Percentiles rank a stretch among this genome's conserved stretches.
Conservation (phyloP, 1,140 invertebrate species). For the Protaetia brevitarsis region DNA sequence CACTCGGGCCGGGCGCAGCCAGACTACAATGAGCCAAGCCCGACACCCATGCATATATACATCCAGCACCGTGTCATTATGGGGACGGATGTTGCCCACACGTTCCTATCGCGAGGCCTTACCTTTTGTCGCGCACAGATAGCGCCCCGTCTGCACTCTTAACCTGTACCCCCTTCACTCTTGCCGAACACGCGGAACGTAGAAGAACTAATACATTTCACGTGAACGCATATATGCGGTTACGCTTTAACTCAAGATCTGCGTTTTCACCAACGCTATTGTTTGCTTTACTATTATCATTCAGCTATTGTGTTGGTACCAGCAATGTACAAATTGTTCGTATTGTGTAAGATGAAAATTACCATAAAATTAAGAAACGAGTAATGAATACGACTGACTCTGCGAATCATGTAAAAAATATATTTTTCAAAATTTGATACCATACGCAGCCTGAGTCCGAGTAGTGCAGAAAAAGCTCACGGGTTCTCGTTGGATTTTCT, state of each 20-base stretch:
- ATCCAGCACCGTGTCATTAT: conserved; percentile 26
- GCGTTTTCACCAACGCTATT: conserved; percentile 4
- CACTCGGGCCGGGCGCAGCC: conserved; percentile 23
- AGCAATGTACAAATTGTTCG: not conserved
- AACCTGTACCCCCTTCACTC: not conserved
- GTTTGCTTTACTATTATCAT: conserved; percentile 19
- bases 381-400: too few species aligned
- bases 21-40: conserved; percentile 28
- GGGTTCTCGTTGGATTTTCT: too few species aligned
- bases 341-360: conserved; percentile 8
- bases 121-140: conserved; percentile 2
- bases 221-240: not conserved
- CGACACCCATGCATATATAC: conserved; percentile 26
- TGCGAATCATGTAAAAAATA: too few species aligned
- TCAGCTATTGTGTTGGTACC: conserved; percentile 8
- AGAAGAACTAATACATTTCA: not conserved
- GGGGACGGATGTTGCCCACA: conserved; percentile 25
- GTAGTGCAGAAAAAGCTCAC: too few species aligned
- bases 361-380: not conserved
- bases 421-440: too few species aligned
- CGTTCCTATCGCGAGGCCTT: conserved; percentile 18
- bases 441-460: too few species aligned
- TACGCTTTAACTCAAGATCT: conserved; percentile 5
- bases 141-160: conserved; percentile 4
- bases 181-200: not conserved